Percentiles rank a stretch among this genome's conserved stretches.
Conservation (phyloP, 2,888 invertebrate species). For the Tachystola acroxantha region DNA sequence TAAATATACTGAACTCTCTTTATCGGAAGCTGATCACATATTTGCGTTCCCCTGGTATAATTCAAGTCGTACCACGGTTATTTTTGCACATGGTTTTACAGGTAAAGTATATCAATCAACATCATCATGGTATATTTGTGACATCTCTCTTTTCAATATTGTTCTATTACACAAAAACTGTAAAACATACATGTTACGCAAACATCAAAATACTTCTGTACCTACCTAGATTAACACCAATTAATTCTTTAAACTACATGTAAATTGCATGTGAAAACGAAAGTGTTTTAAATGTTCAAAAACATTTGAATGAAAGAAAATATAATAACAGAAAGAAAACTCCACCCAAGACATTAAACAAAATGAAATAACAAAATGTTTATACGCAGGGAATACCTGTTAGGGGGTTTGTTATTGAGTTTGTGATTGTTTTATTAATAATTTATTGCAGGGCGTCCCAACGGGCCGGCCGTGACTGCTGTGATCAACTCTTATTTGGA, state of each 20-base stretch:
- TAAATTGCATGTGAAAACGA: too few species aligned
- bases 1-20: constrained; percentile 44
- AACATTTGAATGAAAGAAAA: too few species aligned
- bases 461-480: constrained; percentile 48
- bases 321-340: too few species aligned
- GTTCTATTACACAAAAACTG: too few species aligned
- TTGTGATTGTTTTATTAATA: constrained; percentile 19
- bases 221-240: too few species aligned
- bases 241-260: too few species aligned
- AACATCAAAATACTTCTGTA: too few species aligned
- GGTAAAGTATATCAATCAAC: constrained; percentile 18
- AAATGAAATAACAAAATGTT: background rate
- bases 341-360: background rate
- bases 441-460: constrained; percentile 43
- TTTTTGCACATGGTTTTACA: constrained; percentile 57
- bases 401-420: constrained; percentile 4
- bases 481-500: constrained; percentile 45
- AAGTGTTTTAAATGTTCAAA: too few species aligned
- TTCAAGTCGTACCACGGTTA: constrained; percentile 32
- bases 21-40: constrained; percentile 37
- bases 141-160: too few species aligned
- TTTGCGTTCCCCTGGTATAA: constrained; percentile 48
- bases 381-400: background rate
- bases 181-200: too few species aligned
- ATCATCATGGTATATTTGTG: too few species aligned